Conservation (phyloP, 64 coral and sea anemone genomes). For the Acropora tenuis region DNA sequence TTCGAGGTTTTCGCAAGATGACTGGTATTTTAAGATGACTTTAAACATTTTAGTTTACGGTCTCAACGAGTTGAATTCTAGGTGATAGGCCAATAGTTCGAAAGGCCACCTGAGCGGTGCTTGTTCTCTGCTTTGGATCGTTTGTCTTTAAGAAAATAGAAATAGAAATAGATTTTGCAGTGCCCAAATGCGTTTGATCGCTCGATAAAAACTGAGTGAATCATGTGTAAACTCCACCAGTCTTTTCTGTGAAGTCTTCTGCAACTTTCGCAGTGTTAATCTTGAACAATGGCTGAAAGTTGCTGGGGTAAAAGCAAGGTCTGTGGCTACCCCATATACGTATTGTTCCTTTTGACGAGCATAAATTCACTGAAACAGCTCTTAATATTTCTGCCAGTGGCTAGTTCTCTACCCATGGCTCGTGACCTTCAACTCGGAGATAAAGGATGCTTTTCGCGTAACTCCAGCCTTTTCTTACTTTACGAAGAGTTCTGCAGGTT, state of each 20-base stretch:
- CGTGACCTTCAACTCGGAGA: slow-evolving; percentile 88
- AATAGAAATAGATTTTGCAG: too few relatives aligned
- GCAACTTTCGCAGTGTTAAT: background rate
- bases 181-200: too few relatives aligned
- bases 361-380: slow-evolving; percentile 83
- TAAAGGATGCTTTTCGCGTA: slow-evolving; percentile 86
- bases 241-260: background rate
- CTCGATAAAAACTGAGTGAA: too few relatives aligned
- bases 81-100: too few relatives aligned
- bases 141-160: too few relatives aligned
- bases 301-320: slow-evolving; percentile 33
- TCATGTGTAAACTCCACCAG: background rate
- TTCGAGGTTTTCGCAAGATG: too few relatives aligned
- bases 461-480: slow-evolving; percentile 58
- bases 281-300: background rate
- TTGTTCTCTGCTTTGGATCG: too few relatives aligned
- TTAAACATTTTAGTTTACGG: too few relatives aligned
- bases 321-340: slow-evolving; percentile 78
- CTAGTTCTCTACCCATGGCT: slow-evolving; percentile 89
- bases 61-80: too few relatives aligned
- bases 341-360: slow-evolving; percentile 64
- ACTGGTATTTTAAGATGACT: too few relatives aligned
- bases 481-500: slow-evolving; percentile 79
- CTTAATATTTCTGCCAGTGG: slow-evolving; percentile 55
- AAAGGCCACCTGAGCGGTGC: too few relatives aligned